Base-by-base conservation (phyloP, 2,888 invertebrate genomes). In the Mesorhabditis belari region DNA sequence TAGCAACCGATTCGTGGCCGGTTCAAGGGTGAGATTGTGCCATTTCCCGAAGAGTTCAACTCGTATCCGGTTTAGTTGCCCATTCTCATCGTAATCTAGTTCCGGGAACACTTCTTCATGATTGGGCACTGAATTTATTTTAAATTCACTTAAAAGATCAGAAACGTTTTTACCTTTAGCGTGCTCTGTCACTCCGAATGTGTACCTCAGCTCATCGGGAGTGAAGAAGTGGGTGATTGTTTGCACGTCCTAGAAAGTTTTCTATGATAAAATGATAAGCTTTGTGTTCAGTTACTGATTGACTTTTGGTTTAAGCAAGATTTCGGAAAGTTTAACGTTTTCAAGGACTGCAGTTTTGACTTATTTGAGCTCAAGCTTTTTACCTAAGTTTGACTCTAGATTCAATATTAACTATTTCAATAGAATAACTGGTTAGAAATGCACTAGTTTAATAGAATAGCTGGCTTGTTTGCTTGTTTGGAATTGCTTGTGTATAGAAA, bases 131-230 rank as follows among this genome's bases (percentile, higher is more conserved):
- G 54, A 59, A 72, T 66, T 60, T 26, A 23, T 5, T 25, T 35
- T 23, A 24, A 21, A 24, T 26, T 35, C 17, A 49, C 1, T 26
- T 6, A 6, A 50, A 9, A 49, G 69, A 75, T 74, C 60, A 72
- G 57, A n/a, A 35, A 35, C n/a, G 6, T 35, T n/a, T 9, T 17
- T 35, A 35, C 44, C 44, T 35, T 35, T 35, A 1, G 44, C 44
- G 12, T 35, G 44, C 9, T 64, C 62, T 21, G 70, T 61, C 27
- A 79, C 79, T 35, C 79, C 79, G 60, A 79, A 79, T 52, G 79
- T 79, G 62, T 79, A 80, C 58, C 73, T 70, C 55, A 79, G 70
- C 60, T 79, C 79, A 49, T 79, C 77, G 25, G 77, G 70, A 12
- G 74, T 71, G 71, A 79, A 79, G 66, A 79, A 78, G 51, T 74